A percentile compares a stretch with the other conserved stretches of the same genome.
phyloP scores from a whole-genome alignment of 2,888 invertebrate genomes.

The Phengaris arion region DNA sequence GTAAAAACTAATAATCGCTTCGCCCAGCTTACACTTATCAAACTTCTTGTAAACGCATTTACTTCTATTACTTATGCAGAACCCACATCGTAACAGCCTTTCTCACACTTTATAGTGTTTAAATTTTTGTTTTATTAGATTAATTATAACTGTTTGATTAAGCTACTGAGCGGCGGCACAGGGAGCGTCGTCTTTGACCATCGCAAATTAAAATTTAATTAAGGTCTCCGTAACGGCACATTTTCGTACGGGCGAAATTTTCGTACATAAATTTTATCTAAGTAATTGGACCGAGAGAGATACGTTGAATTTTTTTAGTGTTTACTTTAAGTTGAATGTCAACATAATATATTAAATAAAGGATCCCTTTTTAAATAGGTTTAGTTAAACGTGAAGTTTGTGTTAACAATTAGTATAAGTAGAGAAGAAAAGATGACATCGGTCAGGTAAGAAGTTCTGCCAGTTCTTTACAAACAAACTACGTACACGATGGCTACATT shows the following conservation, averaged over 20 bases:
- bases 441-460: too few relatives aligned
- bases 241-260: constrained; percentile 34
- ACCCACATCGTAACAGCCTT: background rate
- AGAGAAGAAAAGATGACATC: too few relatives aligned
- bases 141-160: constrained; percentile 25
- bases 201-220: constrained; percentile 43
- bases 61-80: background rate
- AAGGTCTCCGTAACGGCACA: constrained; percentile 41
- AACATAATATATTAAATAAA: background rate
- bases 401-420: too few relatives aligned
- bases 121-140: constrained; percentile 18
- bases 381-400: too few relatives aligned
- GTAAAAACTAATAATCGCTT: too few relatives aligned
- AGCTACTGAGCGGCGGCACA: constrained; percentile 43
- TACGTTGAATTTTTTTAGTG: constrained; percentile 8
- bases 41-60: too few relatives aligned
- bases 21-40: too few relatives aligned
- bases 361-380: background rate
- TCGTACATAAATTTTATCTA: constrained; percentile 30
- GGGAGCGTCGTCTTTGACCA: constrained; percentile 46
- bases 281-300: constrained; percentile 19
- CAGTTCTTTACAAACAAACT: too few relatives aligned
- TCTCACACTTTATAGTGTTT: background rate
- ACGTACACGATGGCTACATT: background rate
- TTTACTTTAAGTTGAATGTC: constrained; percentile 1